A percentile compares a stretch with the other conserved stretches of the same genome.
These are phyloP conservation scores for Nemopilema nomurai DNA, from an alignment of 30 jellyfish, hydroid and myxozoan genomes.

Conservation along the genomic window DNA sequence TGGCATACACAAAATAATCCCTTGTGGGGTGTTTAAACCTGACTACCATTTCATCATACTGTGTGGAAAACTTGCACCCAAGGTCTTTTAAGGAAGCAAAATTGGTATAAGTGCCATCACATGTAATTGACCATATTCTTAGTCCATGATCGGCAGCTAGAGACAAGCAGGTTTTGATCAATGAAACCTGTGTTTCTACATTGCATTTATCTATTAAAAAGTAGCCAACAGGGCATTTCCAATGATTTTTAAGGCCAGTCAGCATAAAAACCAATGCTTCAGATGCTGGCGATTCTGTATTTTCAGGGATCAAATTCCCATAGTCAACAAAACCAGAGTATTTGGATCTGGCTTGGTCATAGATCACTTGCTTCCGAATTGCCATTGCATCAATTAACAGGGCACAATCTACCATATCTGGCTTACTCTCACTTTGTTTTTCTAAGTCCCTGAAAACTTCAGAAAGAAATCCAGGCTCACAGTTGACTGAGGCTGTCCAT, in stretches of 20 bases:
- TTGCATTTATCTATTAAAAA: constrained; percentile 28
- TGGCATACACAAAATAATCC: constrained; percentile 40
- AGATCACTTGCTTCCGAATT: constrained; percentile 42
- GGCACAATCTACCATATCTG: constrained; percentile 34
- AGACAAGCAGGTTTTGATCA: constrained; percentile 22
- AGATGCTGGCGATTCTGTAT: constrained; percentile 14
- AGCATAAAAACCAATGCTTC: constrained; percentile 55
- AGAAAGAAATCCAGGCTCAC: constrained; percentile 49
- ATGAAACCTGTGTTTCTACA: constrained; percentile 43
- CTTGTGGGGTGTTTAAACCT: constrained; percentile 40
- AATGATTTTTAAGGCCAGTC: constrained; percentile 16
- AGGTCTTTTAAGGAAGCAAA: constrained; percentile 4
- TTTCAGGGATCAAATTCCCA: constrained; percentile 31
- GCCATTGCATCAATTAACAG: constrained; percentile 55
- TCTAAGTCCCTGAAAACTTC: constrained; percentile 28
- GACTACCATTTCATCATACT: constrained; percentile 2
- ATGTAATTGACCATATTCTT: constrained; percentile 30
- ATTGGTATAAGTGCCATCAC: constrained; percentile 59
- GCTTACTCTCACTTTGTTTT: constrained; percentile 18
- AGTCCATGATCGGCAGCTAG: constrained; percentile 57
- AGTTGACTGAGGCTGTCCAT: constrained; percentile 27
- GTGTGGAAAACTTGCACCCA: constrained; percentile 40
- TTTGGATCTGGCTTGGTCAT: constrained; percentile 15
- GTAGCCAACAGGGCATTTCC: constrained; percentile 57
- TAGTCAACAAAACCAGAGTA: constrained; percentile 50